Base-by-base conservation (phyloP, 2,797 vertebrate genomes). In the Enteromius mattozi region DNA sequence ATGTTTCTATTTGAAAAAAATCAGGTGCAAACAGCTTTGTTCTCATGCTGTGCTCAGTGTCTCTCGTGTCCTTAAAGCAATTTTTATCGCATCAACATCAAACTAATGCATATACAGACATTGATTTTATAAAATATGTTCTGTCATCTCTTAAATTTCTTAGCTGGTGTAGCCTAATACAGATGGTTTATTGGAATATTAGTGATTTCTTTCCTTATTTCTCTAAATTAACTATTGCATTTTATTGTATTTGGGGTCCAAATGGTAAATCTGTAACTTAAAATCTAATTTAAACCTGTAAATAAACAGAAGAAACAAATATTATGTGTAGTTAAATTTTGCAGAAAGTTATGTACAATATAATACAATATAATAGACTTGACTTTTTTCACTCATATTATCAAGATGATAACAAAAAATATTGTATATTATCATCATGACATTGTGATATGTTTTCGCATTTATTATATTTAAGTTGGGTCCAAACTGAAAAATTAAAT, bases 31-130 rank as follows among this genome's bases (percentile, higher is more conserved):
- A 65, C n/a, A 27, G 54, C 3, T 78, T 40, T 1, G 2, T 63
- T 63, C 27, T 42, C 21, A 40, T 77, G 17, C 17, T 33, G 27
- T 54, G 72, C 40, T 59, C 35, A 24, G 35, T 37, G 35, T 45
- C 35, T 63, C 76, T 78, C 56, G n/a, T 30, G 56, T 42, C 6
- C 37, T 61, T 49, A 54, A 54, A 13, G 19, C 10, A 0, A 0
- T 8, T 51, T 68, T 49, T 68, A 80, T 69, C 51, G 21, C 0
- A 47, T 80, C 27, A 35, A 33, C 71, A 65, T 79, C 61, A 79
- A 33, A 47, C 10, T 79, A 79, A 51, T 80, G 59, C 77, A 65
- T 65, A n/a, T 33, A 33, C 40, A 47, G 40, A 45, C 59, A 78
- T 33, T 33, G 33, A 4, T 79, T 79, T 66, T 16, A 79, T 49